Evolutionary conservation across 2,113 vertebrate genomes (phyloP).

Genomic region (Amia ocellicauda): DNA sequence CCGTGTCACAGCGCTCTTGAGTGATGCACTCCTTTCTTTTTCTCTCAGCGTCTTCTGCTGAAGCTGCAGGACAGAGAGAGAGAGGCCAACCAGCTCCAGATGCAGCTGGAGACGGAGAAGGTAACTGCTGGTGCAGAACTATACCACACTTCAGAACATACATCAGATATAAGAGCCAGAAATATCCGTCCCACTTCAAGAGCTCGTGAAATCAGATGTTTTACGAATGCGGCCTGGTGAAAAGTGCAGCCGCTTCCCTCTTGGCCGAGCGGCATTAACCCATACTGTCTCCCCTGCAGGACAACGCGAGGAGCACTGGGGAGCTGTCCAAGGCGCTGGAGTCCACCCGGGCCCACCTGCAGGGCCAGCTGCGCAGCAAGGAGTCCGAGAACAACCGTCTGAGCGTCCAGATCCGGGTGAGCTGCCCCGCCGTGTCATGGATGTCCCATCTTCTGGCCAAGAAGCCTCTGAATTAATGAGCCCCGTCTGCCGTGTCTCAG

Average conservation of each 20-base stretch:
- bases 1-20: no score
- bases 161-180: no score
- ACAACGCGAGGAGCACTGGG: constrained; percentile 64
- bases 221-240: no score
- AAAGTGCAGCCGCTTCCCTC: no score
- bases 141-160: no score
- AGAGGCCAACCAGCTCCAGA: constrained; percentile 64
- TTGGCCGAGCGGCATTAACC: no score
- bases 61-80: constrained; percentile 78
- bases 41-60: constrained; percentile 71
- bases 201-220: no score
- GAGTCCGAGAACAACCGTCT: constrained; percentile 84
- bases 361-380: constrained; percentile 76
- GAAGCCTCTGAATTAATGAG: no score
- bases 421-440: constrained; percentile 11
- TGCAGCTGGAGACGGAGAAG: constrained; percentile 77
- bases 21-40: constrained; percentile 19
- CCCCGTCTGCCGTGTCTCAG: no score
- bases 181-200: no score
- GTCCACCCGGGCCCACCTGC: constrained; percentile 72
- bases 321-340: constrained; percentile 79
- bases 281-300: constrained; percentile 51
- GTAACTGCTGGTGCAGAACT: constrained; percentile 45
- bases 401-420: constrained; percentile 74
- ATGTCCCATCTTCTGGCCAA: neutral